Conservation (phyloP, 2,113 vertebrate genomes). For the Monopterus albus region DNA sequence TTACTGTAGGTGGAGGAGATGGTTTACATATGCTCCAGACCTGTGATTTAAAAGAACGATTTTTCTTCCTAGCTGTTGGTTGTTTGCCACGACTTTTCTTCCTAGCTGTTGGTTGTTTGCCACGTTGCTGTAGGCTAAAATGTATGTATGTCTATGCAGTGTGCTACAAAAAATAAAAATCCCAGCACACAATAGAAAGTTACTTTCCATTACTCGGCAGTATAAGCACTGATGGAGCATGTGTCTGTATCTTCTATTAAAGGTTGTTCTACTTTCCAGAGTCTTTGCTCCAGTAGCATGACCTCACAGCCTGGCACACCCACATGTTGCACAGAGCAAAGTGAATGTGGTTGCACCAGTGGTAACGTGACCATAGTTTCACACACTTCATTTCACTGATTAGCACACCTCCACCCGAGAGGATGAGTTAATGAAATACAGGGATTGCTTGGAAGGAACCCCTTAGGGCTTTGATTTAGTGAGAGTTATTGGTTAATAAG, state of each 20-base stretch:
- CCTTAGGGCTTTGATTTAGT: slow-evolving; percentile 15
- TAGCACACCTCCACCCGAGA: slow-evolving; percentile 26
- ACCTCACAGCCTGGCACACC: slow-evolving; percentile 1
- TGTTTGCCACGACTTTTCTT: neutral
- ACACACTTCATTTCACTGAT: slow-evolving; percentile 55
- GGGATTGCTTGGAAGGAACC: neutral
- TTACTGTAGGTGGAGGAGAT: neutral
- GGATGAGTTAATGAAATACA: neutral
- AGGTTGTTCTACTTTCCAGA: slow-evolving; percentile 6
- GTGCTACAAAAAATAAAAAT: neutral
- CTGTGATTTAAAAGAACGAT: too few relatives aligned
- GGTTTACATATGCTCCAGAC: neutral
- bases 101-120: neutral
- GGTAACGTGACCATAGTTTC: slow-evolving; percentile 51
- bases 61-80: neutral
- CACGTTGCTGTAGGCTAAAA: neutral
- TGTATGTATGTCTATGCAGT: too few relatives aligned
- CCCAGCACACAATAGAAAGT: too few relatives aligned
- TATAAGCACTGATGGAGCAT: neutral
- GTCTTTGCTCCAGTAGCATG: neutral
- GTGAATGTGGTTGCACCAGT: slow-evolving; percentile 34
- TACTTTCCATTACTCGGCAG: neutral
- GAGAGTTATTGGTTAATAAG: neutral
- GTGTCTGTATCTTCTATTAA: neutral
- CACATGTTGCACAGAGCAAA: slow-evolving; percentile 7